Conservation (phyloP, 2,113 vertebrate genomes). For the Natator depressus region DNA sequence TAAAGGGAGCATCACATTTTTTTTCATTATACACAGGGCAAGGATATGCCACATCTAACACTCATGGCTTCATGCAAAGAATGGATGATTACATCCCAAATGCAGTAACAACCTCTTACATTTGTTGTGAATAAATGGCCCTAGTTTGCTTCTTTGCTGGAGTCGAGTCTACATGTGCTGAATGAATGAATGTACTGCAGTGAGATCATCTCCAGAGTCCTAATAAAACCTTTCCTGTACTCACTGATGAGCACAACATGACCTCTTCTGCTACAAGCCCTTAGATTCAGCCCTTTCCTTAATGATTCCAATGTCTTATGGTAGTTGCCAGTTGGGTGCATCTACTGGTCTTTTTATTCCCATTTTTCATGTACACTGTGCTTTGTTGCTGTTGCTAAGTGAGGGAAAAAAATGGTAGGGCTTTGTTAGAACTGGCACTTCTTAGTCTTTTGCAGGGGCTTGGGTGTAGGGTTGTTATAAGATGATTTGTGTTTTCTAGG, state of each 20-base stretch:
- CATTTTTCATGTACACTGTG: no score
- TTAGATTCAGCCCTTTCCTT: not conserved
- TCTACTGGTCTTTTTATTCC: no score
- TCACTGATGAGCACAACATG: accelerated
- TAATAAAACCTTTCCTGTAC: not conserved
- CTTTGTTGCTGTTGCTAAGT: not conserved
- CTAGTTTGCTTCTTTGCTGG: not conserved
- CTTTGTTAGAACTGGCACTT: not conserved
- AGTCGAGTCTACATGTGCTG: not conserved
- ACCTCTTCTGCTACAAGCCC: not conserved
- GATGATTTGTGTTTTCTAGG: not conserved
- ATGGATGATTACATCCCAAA: not conserved
- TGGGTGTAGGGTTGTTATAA: not conserved
- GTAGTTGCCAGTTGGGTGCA: not conserved
- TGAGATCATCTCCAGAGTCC: not conserved
- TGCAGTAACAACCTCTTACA: not conserved
- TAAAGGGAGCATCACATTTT: not conserved
- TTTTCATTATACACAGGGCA: not conserved
- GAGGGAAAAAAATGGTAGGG: not conserved
- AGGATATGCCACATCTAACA: not conserved
- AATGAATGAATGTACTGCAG: not conserved
- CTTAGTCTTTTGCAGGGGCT: not conserved
- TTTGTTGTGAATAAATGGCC: not conserved
- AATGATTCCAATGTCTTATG: not conserved
- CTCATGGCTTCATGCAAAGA: not conserved